Conservation (phyloP, 2,797 vertebrate genomes). For the Artibeus jamaicensis region DNA sequence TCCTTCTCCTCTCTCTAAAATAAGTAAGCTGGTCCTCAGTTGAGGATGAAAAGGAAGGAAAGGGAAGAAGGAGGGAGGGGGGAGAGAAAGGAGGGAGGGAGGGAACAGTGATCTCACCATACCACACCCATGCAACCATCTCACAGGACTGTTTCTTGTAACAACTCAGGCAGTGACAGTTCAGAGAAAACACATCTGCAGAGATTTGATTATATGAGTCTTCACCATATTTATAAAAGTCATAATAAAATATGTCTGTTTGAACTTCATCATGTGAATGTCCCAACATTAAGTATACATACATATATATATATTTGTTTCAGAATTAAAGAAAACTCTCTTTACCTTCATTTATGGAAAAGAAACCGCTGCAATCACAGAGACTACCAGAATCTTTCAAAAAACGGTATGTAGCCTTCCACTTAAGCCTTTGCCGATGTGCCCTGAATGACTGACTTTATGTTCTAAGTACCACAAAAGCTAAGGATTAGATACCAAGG, state of each 20-base stretch:
- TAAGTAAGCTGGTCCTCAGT: neutral
- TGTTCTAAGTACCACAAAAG: neutral
- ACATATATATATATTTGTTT: constrained; percentile 69
- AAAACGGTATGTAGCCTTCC: constrained; percentile 79
- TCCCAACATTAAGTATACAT: constrained; percentile 39
- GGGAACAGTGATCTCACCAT: neutral
- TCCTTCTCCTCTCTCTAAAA: neutral
- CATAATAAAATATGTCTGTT: neutral
- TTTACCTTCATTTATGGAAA: constrained; percentile 80
- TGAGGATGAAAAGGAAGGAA: neutral
- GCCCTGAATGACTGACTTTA: neutral
- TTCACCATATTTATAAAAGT: neutral
- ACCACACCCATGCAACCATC: neutral
- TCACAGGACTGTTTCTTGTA: neutral
- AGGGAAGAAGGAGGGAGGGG: neutral
- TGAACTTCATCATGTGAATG: neutral
- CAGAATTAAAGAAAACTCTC: constrained; percentile 84
- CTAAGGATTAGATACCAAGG: neutral
- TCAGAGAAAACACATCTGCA: neutral
- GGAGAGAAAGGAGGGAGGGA: neutral
- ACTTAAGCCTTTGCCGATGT: neutral
- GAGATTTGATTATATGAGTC: constrained; percentile 8
- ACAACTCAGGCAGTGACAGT: neutral
- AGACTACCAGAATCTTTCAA: constrained; percentile 85
- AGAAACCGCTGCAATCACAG: constrained; percentile 87